Evolutionary conservation across 2,888 invertebrate species (phyloP).

Genomic region (Hedychridium roseum): DNA sequence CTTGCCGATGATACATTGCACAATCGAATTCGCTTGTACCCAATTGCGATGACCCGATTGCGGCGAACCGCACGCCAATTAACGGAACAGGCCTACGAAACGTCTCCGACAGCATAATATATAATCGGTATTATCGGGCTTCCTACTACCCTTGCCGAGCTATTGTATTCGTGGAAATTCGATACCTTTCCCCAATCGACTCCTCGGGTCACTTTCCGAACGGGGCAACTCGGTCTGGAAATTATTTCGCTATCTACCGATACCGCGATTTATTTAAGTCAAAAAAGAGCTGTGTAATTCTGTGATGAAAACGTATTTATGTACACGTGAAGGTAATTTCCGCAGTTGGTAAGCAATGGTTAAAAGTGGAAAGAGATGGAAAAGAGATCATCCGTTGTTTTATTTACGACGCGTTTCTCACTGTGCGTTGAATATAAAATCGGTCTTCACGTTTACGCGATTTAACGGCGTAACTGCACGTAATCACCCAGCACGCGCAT

Average conservation of each 20-base stretch:
- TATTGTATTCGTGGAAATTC: too few relatives aligned
- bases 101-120: not conserved
- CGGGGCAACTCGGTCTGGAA: too few relatives aligned
- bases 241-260: too few relatives aligned
- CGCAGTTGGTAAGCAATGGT: not conserved
- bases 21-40: constrained; percentile 29
- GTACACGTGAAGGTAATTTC: not conserved
- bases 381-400: not conserved
- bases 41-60: constrained; percentile 27
- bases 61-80: constrained; percentile 23
- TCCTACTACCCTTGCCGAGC: too few relatives aligned
- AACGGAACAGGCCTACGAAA: constrained; percentile 15
- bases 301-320: too few relatives aligned
- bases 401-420: constrained; percentile 14
- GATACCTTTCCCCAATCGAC: too few relatives aligned
- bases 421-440: constrained; percentile 41
- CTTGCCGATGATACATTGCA: constrained; percentile 16
- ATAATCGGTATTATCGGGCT: too few relatives aligned
- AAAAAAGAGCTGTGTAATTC: too few relatives aligned
- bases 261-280: too few relatives aligned
- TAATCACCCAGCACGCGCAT: constrained; percentile 42
- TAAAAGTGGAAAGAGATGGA: not conserved
- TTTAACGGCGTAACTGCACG: constrained; percentile 46
- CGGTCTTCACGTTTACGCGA: constrained; percentile 48
- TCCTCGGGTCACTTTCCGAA: too few relatives aligned